Conservation (phyloP, 2,113 vertebrate genomes). For the Cranoglanis bouderius region DNA sequence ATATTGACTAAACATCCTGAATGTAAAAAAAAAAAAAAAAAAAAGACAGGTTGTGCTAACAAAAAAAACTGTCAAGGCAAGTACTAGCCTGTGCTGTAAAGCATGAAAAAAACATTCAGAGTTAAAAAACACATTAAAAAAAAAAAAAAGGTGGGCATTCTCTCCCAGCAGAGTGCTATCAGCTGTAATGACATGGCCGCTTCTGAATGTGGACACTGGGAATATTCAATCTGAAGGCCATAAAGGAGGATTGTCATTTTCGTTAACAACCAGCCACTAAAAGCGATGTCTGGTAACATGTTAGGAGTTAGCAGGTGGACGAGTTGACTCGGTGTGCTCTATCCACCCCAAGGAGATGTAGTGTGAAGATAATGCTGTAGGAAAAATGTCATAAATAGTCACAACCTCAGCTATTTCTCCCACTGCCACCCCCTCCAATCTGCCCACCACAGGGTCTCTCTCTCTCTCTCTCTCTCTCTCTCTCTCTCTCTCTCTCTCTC, state of each 20-base stretch:
- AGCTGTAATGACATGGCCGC: conserved; percentile 72
- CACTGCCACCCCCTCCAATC: conserved; percentile 53
- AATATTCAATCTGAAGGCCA: conserved; percentile 77
- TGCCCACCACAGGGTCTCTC: background rate
- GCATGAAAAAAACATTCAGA: conserved; percentile 23
- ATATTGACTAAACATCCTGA: conserved; percentile 14
- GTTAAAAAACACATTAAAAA: background rate
- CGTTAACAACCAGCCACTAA: conserved; percentile 73
- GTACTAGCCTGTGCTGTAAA: background rate
- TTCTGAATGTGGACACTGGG: conserved; percentile 63
- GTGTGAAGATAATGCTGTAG: conserved; percentile 77
- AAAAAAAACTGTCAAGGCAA: conserved; percentile 7
- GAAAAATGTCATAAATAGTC: conserved; percentile 78
- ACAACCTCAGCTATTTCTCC: conserved; percentile 62
- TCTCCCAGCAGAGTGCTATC: conserved; percentile 71
- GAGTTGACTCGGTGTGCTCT: conserved; percentile 68
- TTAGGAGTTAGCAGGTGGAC: conserved; percentile 68
- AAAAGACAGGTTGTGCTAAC: background rate
- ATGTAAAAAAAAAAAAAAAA: background rate
- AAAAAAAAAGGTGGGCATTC: conserved; percentile 59
- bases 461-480: background rate
- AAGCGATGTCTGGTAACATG: conserved; percentile 78
- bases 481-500: background rate
- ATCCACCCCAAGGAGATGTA: conserved; percentile 73
- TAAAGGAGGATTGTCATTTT: conserved; percentile 75